Evolutionary conservation across 2,113 vertebrate genomes (phyloP).

Genomic region (Accipiter virgatus): DNA sequence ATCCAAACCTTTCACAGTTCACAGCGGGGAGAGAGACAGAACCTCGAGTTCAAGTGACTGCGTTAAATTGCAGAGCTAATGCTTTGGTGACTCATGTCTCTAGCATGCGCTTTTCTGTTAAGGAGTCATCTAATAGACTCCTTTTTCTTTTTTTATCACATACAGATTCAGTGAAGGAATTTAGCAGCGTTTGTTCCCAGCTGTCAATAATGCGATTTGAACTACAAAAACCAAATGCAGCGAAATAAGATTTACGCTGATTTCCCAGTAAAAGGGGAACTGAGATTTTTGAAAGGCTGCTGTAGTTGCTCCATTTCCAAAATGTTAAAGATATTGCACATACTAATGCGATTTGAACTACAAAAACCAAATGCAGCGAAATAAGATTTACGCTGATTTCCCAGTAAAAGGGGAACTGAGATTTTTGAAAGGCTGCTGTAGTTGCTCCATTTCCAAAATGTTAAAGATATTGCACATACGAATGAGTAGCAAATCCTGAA

Average conservation of each 20-base stretch:
- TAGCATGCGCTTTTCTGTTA: neutral
- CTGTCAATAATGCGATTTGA: neutral
- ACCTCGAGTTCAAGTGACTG: neutral
- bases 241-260: neutral
- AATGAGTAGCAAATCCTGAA: neutral
- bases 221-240: neutral
- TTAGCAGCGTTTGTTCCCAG: neutral
- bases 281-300: too few relatives aligned
- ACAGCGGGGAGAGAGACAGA: neutral
- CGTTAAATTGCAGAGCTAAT: constrained; percentile 15
- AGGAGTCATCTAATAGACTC: neutral
- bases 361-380: neutral
- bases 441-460: neutral
- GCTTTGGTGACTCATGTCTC: neutral
- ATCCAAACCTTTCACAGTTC: neutral
- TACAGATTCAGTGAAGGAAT: neutral
- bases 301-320: too few relatives aligned
- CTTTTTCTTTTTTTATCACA: neutral
- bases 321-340: too few relatives aligned
- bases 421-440: neutral
- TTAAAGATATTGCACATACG: neutral
- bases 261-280: too few relatives aligned
- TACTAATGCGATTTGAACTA: neutral
- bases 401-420: neutral
- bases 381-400: neutral